phyloP scores from a whole-genome alignment of 2,888 invertebrate species.

The Sinodicranocentrus sp. region DNA sequence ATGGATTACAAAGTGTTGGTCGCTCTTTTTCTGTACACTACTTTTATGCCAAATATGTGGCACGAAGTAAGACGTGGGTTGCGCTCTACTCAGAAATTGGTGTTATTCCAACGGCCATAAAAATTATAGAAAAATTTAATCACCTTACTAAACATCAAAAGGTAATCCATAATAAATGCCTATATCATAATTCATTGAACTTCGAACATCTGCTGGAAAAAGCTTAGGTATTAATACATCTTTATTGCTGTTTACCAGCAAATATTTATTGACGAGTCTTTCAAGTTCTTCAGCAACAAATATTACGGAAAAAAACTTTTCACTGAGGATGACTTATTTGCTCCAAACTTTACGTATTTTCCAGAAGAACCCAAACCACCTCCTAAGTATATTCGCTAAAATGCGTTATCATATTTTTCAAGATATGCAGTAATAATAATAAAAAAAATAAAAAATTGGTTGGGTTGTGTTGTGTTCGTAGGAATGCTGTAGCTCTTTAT shows the following conservation, averaged over 20 bases:
- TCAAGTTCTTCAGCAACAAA: conserved; percentile 25
- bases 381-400: conserved; percentile 47
- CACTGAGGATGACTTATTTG: background rate
- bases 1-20: conserved; percentile 65
- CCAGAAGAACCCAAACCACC: conserved; percentile 70
- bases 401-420: too few relatives aligned
- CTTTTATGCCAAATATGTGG: conserved; percentile 71
- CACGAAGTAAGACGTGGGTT: conserved; percentile 55
- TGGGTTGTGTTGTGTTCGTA: conserved; percentile 12
- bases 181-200: too few relatives aligned
- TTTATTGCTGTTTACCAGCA: conserved; percentile 43
- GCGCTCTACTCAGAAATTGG: conserved; percentile 18
- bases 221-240: background rate
- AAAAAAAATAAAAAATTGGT: background rate
- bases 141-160: conserved; percentile 63
- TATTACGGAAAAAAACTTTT: background rate
- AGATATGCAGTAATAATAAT: too few relatives aligned
- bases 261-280: conserved; percentile 59
- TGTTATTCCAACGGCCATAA: conserved; percentile 56
- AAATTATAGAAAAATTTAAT: conserved; percentile 67
- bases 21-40: conserved; percentile 72
- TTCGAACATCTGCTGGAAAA: background rate
- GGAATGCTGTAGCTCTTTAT: conserved; percentile 59
- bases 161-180: too few relatives aligned
- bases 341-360: conserved; percentile 3